Evolutionary conservation across 2,797 vertebrate species (phyloP).

Genomic region (Onychomys leucogaster): DNA sequence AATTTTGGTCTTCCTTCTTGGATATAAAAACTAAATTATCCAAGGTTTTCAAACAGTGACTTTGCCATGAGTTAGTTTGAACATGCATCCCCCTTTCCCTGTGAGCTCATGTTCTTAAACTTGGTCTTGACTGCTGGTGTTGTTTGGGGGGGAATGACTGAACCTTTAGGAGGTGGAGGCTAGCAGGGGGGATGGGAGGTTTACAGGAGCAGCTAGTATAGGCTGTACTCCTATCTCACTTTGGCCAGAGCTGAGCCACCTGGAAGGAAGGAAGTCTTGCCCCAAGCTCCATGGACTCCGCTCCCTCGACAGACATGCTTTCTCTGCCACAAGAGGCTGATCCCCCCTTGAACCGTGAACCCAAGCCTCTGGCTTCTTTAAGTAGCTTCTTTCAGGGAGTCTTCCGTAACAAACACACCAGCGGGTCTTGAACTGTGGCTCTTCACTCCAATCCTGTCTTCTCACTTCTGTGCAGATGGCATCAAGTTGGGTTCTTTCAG

Average conservation of each 20-base stretch:
- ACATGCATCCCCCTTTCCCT: too few species aligned
- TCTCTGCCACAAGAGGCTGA: background rate
- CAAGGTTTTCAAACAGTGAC: background rate
- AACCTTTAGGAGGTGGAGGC: background rate
- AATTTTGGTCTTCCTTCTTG: background rate
- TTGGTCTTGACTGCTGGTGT: background rate
- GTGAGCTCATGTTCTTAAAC: background rate
- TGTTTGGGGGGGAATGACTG: background rate
- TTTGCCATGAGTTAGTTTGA: background rate
- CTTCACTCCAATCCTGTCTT: background rate
- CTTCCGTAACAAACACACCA: background rate
- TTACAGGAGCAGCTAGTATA: background rate
- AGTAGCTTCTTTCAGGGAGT: background rate
- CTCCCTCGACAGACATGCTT: background rate
- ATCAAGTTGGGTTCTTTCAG: background rate
- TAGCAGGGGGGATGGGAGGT: too few species aligned
- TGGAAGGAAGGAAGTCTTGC: background rate
- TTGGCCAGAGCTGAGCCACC: background rate
- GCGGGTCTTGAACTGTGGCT: background rate
- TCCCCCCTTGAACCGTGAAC: background rate
- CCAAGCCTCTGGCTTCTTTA: background rate
- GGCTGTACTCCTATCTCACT: background rate
- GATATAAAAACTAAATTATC: background rate
- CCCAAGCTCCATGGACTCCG: background rate
- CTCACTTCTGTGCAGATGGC: background rate